phyloP scores from a whole-genome alignment of 2,113 vertebrate genomes.

The Rhinoptilus africanus region DNA sequence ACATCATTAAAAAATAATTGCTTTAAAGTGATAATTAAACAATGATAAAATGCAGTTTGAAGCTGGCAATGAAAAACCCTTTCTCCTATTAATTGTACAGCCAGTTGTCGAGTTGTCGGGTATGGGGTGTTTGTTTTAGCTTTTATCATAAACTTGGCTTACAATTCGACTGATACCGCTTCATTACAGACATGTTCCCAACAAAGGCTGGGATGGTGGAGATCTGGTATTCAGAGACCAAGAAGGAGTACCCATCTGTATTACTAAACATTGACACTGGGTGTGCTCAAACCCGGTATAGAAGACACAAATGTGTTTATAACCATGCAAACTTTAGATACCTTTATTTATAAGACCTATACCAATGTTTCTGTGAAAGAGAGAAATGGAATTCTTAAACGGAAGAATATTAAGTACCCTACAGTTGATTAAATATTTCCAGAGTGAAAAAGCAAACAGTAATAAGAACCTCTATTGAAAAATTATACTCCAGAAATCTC shows the following conservation, averaged over 20 bases:
- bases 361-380: neutral
- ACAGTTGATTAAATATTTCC: neutral
- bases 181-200: neutral
- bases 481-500: neutral
- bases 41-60: neutral
- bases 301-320: neutral
- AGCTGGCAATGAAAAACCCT: neutral
- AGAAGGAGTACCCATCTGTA: neutral
- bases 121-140: neutral
- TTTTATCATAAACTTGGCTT: neutral
- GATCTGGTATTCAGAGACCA: accelerated
- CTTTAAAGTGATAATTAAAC: neutral
- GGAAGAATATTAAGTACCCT: neutral
- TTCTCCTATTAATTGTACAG: neutral
- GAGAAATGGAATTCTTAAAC: neutral
- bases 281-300: accelerated
- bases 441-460: neutral
- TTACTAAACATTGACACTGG: neutral
- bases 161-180: neutral
- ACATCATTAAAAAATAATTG: neutral
- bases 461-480: neutral
- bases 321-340: neutral
- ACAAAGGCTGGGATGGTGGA: neutral
- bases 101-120: neutral
- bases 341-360: neutral